Evolutionary conservation across 2,888 invertebrate species (phyloP), one percentile per base, ranked within the genome.

Genomic region (Ophion ventricosus): DNA sequence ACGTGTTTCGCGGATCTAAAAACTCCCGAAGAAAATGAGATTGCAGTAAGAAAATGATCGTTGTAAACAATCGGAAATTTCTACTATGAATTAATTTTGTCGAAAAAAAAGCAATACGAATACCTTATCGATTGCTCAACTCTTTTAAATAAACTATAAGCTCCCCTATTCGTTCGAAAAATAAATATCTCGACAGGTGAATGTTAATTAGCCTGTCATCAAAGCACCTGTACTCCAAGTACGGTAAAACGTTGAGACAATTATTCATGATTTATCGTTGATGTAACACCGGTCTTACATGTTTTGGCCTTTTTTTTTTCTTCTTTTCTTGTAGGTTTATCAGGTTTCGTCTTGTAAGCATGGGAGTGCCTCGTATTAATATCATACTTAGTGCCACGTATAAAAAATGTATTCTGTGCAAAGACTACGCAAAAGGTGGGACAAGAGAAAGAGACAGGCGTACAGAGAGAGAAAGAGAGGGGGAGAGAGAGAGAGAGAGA

Each of bases 241-340:
- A 43, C 35, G 17, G 43, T 25, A 43, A 63, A 20, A 43, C 29
- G 57, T 75, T 59, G 29, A 63, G 54, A 40, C 56, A 29, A 63
- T 81, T 74, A 61, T 78, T 73, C 67, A 74, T 43, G 63, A 56
- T 66, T 67, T 66, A 67, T 69, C 54, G 49, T 69, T 69, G 35
- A 63, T 35, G 73, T 74, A 61, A 67, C 40, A 63, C 73, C 29
- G 73, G 69, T 66, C 77, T 75, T 73, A 35, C 61, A 25, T 64
- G 64, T 70, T 82, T 69, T 23, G 2, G 57, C 54, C 35, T 23
- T 61, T 74, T 25, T 25, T n/a, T 56, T 25, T 64, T 35, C 8
- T 8, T 35, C 0, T 35, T 8, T 35, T 64, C 17, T 4, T 43
- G 14, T 8, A 43, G 4, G 23, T 43, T 10, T 23, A 35, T n/a